Conservation (phyloP, 2,888 invertebrate species). For the Leistus spinibarbis region DNA sequence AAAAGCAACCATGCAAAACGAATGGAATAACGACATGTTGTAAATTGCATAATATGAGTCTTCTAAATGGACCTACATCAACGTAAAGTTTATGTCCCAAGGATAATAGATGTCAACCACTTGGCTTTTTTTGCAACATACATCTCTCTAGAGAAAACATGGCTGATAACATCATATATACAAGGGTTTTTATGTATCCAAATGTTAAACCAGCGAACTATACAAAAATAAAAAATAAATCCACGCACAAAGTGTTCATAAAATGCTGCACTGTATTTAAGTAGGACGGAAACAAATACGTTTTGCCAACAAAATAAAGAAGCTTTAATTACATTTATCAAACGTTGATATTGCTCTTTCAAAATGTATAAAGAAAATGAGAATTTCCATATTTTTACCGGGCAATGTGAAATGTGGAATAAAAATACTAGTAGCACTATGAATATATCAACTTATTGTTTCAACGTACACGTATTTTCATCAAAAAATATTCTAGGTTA, state of each 20-base stretch:
- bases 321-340: no score
- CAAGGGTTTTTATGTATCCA: background rate
- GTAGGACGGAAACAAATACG: no score
- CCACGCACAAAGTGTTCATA: background rate
- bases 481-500: background rate
- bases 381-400: background rate
- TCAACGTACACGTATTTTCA: background rate
- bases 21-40: background rate
- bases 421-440: background rate
- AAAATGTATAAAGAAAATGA: background rate
- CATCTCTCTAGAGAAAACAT: background rate
- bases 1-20: background rate
- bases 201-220: background rate
- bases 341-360: no score
- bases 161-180: background rate
- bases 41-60: background rate
- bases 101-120: background rate
- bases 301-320: background rate
- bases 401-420: background rate
- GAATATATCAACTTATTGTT: background rate
- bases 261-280: background rate
- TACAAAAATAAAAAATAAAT: background rate
- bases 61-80: background rate
- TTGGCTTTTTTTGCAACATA: background rate
- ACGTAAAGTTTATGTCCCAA: background rate